Conservation (phyloP, 2,113 vertebrate genomes). For the Forbesichthys agassizii region DNA sequence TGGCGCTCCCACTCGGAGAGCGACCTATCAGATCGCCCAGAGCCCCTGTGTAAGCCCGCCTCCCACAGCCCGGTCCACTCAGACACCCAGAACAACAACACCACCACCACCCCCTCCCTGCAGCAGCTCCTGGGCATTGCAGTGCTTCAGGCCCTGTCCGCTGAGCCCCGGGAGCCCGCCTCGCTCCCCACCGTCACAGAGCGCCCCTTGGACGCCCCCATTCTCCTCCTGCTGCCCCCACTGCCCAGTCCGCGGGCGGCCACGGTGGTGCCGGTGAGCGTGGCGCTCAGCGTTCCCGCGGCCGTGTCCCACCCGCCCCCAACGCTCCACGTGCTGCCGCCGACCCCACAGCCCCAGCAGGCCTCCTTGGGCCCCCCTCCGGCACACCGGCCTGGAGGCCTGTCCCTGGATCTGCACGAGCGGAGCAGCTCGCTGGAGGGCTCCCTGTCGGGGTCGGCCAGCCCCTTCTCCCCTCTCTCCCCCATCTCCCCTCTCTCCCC, state of each 20-base stretch:
- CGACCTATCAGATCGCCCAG: conserved; percentile 87
- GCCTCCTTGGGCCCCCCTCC: conserved; percentile 17
- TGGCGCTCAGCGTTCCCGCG: conserved; percentile 39
- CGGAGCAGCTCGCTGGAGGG: conserved; percentile 32
- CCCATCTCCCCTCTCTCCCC: not conserved
- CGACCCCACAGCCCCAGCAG: conserved; percentile 49
- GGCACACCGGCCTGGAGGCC: conserved; percentile 32
- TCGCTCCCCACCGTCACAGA: conserved; percentile 32
- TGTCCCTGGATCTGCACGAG: conserved; percentile 37
- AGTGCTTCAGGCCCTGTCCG: conserved; percentile 61
- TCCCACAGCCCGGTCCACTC: conserved; percentile 51
- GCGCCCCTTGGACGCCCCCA: conserved; percentile 39
- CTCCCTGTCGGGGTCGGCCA: conserved; percentile 37
- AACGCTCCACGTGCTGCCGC: conserved; percentile 47
- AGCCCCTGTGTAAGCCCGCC: conserved; percentile 68
- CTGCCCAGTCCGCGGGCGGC: conserved; percentile 59
- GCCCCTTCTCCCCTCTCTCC: not conserved
- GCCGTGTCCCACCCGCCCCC: conserved; percentile 53
- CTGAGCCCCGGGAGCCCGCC: conserved; percentile 1
- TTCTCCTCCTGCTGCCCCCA: conserved; percentile 17
- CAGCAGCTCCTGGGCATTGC: conserved; percentile 86
- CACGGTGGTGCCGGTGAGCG: conserved; percentile 48
- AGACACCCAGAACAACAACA: conserved; percentile 82
- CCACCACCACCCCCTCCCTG: conserved; percentile 83
- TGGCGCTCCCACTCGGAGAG: conserved; percentile 97